Base-by-base conservation (phyloP, 2,797 vertebrate species). In the Cyprinella venusta region DNA sequence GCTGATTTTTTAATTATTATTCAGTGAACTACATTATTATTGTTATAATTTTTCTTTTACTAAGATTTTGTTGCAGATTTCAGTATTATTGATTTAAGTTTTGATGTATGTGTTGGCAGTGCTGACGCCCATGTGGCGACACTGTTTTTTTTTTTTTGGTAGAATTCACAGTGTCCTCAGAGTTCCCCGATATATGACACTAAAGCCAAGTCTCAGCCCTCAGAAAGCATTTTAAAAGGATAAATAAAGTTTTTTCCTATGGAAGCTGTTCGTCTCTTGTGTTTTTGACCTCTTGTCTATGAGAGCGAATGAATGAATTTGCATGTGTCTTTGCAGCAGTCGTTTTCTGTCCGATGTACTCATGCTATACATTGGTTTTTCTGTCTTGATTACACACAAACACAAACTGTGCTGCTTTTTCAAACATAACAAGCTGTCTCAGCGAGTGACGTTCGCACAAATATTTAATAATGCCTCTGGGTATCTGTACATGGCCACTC, bases 171-270 rank as follows among this genome's bases (percentile, higher is more conserved):
- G 75, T 83, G 82, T 83, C 82, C 82, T 83, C 82, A 70, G 75
- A 83, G 54, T 78, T 83, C 67, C 54, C 82, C 30, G 1, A 50
- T 83, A 68, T 76, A 83, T 64, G 82, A 83, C 82, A 83, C 75
- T 83, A 78, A 85, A 88, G 86, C 83, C 86, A 88, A 85, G 77
- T 78, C 56, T 78, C 82, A 83, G 54, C 82, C 75, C 82, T 78
- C 82, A 83, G 82, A 83, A 78, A 83, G 82, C 75, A 18, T 90
- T 90, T 88, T 88, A 90, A 90, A 90, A 89, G 90, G 89, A 91
- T 88, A 90, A 91, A 91, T 89, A 89, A 89, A 90, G 81, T 85
- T 90, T 90, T 90, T 90, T 90, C 90, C 87, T 90, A 90, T 91
- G 90, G 89, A 91, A 84, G 79, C 26, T 9, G 59, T 81, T 70